Conservation (phyloP, 2,113 vertebrate species). For the Geococcyx californianus region DNA sequence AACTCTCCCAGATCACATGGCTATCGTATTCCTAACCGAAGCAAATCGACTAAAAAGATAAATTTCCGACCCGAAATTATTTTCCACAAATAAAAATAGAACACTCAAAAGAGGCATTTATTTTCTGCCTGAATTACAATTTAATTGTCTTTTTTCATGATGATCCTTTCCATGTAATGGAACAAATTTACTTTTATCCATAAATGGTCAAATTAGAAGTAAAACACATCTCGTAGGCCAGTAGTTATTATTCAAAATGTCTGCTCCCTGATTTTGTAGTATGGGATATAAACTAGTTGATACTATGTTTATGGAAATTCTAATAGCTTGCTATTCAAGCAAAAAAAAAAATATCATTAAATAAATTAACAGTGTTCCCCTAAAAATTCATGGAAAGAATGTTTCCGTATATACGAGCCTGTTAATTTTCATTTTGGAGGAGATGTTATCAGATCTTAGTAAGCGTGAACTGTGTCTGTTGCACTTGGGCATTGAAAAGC, state of each 20-base stretch:
- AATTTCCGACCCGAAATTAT: background rate
- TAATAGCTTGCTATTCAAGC: background rate
- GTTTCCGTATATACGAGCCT: background rate
- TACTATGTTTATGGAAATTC: rapidly evolving
- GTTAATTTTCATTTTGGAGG: background rate
- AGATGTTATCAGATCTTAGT: background rate
- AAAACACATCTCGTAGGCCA: background rate
- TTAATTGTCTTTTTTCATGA: background rate
- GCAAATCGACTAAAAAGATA: background rate
- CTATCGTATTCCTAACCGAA: background rate
- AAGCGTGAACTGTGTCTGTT: background rate
- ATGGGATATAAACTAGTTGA: background rate
- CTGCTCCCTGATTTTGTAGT: background rate
- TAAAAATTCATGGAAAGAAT: background rate
- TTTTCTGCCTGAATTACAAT: background rate
- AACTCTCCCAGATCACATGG: background rate
- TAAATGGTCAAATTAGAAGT: background rate
- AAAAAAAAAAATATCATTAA: background rate
- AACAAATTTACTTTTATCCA: background rate
- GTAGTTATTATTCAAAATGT: background rate
- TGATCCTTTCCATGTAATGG: background rate
- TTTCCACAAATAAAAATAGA: background rate
- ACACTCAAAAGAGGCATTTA: rapidly evolving
- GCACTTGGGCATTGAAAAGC: background rate
- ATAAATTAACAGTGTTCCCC: background rate